Conservation (phyloP, 35 echinoderm and acorn worm genomes). For the Anneissia japonica region DNA sequence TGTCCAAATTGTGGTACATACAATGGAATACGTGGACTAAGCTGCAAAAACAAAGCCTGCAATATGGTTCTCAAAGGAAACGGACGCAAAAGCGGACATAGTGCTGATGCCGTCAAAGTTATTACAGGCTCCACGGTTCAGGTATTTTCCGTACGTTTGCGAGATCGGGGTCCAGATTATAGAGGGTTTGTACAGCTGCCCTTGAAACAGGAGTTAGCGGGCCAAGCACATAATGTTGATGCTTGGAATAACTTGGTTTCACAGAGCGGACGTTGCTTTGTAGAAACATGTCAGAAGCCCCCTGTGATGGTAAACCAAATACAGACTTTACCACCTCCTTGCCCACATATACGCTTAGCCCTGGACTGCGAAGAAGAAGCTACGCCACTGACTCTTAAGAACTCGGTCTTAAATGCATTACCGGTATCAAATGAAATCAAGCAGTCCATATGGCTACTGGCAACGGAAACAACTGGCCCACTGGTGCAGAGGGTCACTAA, state of each 20-base stretch:
- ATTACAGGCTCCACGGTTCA: constrained; percentile 89
- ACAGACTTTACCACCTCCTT: constrained; percentile 24
- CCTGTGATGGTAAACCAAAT: constrained; percentile 6
- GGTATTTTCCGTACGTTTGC: constrained; percentile 83
- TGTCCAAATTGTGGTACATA: constrained; percentile 87
- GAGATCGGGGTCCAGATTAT: constrained; percentile 85
- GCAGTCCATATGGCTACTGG: constrained; percentile 93
- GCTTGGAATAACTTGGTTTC: constrained; percentile 2
- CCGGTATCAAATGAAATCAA: constrained; percentile 97
- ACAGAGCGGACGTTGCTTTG: constrained; percentile 63
- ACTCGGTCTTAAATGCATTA: constrained; percentile 80
- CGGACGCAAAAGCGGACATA: constrained; percentile 69
- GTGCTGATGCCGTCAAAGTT: constrained; percentile 88
- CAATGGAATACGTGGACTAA: constrained; percentile 88
- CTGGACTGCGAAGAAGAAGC: constrained; percentile 74
- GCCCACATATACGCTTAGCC: constrained; percentile 66
- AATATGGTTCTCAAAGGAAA: constrained; percentile 78
- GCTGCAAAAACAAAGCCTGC: constrained; percentile 97
- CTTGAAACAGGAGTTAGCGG: constrained; percentile 31
- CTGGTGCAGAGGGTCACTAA: constrained; percentile 90
- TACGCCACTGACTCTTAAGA: constrained; percentile 78
- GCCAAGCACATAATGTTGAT: constrained; percentile 35
- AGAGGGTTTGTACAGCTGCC: constrained; percentile 85
- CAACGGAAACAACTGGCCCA: constrained; percentile 94
- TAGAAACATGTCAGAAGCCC: constrained; percentile 70